A percentile compares a stretch with the other conserved stretches of the same genome.
These are phyloP conservation scores for Cheilosia scutellata DNA, from an alignment of 2,888 invertebrate genomes.

Conservation along the genomic window DNA sequence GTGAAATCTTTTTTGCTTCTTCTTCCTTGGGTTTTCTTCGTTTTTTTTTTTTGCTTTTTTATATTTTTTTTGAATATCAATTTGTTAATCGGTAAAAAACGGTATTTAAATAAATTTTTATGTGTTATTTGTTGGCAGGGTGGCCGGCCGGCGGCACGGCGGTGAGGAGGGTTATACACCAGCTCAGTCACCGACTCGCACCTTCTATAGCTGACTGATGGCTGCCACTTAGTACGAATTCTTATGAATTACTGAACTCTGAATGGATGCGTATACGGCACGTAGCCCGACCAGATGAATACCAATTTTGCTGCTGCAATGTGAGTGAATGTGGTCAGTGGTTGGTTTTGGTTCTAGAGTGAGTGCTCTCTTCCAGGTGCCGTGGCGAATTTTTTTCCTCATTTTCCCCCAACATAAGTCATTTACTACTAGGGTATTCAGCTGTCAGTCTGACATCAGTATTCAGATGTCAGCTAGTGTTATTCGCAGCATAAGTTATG, in stretches of 20 bases:
- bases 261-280: slow-evolving; percentile 74
- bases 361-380: slow-evolving; percentile 55
- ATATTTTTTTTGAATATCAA: slow-evolving; percentile 67
- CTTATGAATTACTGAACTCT: slow-evolving; percentile 75
- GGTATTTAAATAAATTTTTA: slow-evolving; percentile 76
- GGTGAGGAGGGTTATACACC: neutral
- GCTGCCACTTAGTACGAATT: slow-evolving; percentile 67
- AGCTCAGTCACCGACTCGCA: slow-evolving; percentile 3
- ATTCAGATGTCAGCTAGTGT: slow-evolving; percentile 65
- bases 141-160: neutral
- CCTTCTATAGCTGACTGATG: slow-evolving; percentile 53
- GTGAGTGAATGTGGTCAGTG: slow-evolving; percentile 53
- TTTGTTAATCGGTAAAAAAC: slow-evolving; percentile 74
- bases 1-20: slow-evolving; percentile 53
- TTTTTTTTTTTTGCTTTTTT: slow-evolving; percentile 29
- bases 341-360: slow-evolving; percentile 11
- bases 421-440: slow-evolving; percentile 46
- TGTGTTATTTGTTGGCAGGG: slow-evolving; percentile 56
- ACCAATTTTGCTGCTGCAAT: slow-evolving; percentile 49
- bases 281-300: slow-evolving; percentile 60
- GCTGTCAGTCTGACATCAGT: slow-evolving; percentile 59
- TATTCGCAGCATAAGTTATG: slow-evolving; percentile 65
- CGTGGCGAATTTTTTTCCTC: slow-evolving; percentile 46
- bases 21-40: slow-evolving; percentile 30
- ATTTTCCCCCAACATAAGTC: neutral